Evolutionary conservation across 2,888 invertebrate species (phyloP).

Genomic region (Xestia rhomboidea): DNA sequence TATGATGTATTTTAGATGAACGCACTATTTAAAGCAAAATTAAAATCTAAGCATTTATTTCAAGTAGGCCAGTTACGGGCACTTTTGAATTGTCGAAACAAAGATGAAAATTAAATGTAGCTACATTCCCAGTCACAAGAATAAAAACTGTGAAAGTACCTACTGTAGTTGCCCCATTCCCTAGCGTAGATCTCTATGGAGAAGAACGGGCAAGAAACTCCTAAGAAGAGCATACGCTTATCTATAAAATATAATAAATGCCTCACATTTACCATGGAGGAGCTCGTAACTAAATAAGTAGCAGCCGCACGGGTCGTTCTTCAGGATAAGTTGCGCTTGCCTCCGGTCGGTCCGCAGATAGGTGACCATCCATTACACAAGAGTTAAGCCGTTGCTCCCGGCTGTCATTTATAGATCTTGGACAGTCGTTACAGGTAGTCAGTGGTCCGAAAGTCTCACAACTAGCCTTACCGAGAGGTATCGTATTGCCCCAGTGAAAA

Average conservation of each 20-base stretch:
- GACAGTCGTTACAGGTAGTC: neutral
- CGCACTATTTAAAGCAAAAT: neutral
- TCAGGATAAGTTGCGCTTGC: neutral
- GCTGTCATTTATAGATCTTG: neutral
- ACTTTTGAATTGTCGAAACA: too few species aligned
- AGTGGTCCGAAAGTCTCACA: neutral
- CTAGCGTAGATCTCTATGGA: too few species aligned
- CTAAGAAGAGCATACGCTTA: too few species aligned
- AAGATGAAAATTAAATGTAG: too few species aligned
- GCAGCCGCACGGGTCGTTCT: neutral
- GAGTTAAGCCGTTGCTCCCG: neutral
- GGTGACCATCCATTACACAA: neutral
- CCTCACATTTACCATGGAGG: neutral
- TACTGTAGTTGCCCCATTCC: too few species aligned
- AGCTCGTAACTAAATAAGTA: neutral
- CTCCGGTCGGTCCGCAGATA: neutral
- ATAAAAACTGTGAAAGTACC: too few species aligned
- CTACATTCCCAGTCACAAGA: too few species aligned
- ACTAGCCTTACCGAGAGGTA: neutral
- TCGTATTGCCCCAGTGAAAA: too few species aligned
- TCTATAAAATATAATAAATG: neutral
- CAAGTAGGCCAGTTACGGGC: too few species aligned
- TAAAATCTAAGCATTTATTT: too few species aligned
- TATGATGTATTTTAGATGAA: slow-evolving; percentile 4
- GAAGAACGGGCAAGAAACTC: too few species aligned